Base-by-base conservation (phyloP, 2,797 vertebrate genomes). In the Aulostomus chinensis region DNA sequence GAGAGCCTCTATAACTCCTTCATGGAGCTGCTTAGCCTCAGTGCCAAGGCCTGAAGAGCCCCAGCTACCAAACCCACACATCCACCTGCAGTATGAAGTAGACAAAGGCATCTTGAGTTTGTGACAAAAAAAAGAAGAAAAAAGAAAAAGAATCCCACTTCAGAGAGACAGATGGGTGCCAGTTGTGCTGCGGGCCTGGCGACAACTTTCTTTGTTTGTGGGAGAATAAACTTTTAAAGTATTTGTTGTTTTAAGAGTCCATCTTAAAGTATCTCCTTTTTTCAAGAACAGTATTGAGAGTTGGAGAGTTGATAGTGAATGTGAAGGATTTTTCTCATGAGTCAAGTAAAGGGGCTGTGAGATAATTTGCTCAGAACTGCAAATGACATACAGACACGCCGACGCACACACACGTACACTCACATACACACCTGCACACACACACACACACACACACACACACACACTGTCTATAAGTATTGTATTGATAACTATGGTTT, bases 1-100 rank as follows among this genome's bases (percentile, higher is more conserved):
- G 94, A 96, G 68, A 93, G 89, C 42, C 93, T 95, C 38, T 95
- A 94, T 30, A 92, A 91, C 81, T 94, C 94, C 65, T 95, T 95
- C 83, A 88, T 93, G 20, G 94, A 96, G 26, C 91, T 95, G 52
- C 87, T 96, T 37, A 92, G 92, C 51, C 91, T 95, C 32, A 89
- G 90, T 52, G 86, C 86, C 74, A 84, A 90, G 60, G 70, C 76
- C 68, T 92, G 74, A 76, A 29, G 17, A 8, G 22, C 24, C 14
- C 7, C 5, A 37, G 20, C 24, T 16, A 10, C 47, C 52, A 46
- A 49, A 31, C 48, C 38, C 36, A 46, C 49, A 51, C 32, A 28
- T 24, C 18, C 37, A 35, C 25, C 43, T 43, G 18, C 50, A 40
- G 58, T 14, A 10, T 61, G 8, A 20, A 5, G 47, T 4, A 45